Evolutionary conservation across 2,113 vertebrate species (phyloP).

Genomic region (Miniopterus natalensis): DNA sequence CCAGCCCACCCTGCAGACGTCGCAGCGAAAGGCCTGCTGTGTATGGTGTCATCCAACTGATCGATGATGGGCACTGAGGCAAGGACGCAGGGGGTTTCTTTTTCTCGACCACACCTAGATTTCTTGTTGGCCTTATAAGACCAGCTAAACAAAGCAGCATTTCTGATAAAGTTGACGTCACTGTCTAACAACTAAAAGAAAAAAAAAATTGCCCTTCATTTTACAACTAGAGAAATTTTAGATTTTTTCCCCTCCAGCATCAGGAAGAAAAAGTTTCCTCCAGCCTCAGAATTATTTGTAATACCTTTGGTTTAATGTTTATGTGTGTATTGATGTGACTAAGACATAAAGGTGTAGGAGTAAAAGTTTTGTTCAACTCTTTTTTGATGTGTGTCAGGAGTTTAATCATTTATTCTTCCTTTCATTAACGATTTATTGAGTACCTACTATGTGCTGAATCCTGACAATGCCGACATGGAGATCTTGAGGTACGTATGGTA

Average conservation of each 20-base stretch:
- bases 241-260: neutral
- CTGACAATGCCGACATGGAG: neutral
- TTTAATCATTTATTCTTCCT: constrained; percentile 55
- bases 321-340: constrained; percentile 35
- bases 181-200: neutral
- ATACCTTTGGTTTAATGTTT: neutral
- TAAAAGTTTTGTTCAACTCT: constrained; percentile 49
- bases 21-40: constrained; percentile 38
- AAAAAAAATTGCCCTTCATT: neutral
- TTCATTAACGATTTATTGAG: constrained; percentile 17
- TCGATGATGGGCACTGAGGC: constrained; percentile 55
- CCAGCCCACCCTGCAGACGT: constrained; percentile 10
- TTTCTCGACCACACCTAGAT: neutral
- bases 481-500: neutral
- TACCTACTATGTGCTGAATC: neutral
- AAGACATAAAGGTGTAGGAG: neutral
- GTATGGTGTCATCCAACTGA: constrained; percentile 15
- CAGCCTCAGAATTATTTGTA: neutral
- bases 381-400: constrained; percentile 39
- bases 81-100: neutral
- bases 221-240: constrained; percentile 6
- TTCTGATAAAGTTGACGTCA: constrained; percentile 61
- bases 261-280: neutral
- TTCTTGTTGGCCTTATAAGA: constrained; percentile 62
- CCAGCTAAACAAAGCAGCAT: neutral